Base-by-base conservation (phyloP, 2,888 invertebrate genomes). In the Cataglyphis altisquamis region DNA sequence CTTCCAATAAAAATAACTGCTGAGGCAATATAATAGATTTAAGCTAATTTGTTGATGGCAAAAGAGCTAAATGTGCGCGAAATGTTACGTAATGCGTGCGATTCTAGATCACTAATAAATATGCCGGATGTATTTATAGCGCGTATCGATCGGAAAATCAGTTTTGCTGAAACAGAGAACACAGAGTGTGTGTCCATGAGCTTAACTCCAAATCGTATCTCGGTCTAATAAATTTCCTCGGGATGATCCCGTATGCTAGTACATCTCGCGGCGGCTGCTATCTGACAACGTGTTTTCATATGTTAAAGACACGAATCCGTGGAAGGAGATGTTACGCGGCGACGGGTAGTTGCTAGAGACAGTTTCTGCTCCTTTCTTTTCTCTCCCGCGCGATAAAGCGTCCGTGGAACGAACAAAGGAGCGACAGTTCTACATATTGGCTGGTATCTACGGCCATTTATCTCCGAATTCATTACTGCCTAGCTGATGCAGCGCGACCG, bases 401-500 rank as follows among this genome's bases (percentile, higher is more conserved):
- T 36, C 83, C 55, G 77, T 67, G 70, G 66, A 68, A 82, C 88
- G 75, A 87, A 80, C 82, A 84, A 84, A 86, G 82, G 78, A 82
- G 82, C 86, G 88, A 87, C 84, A 78, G 90, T 87, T 88, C 86
- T 88, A 90, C 90, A 90, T 91, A 90, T 91, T 90, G 91, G 86
- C 89, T 86, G 87, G 86, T 91, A 92, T 92, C 91, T 90, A 77
- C 86, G 81, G 86, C 90, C 91, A 93, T 94, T 93, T 90, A 92
- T 92, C 91, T 91, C 86, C 89, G 90, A 91, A 93, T 92, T 93
- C 93, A 93, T 94, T 93, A 93, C 90, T 85, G 89, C 88, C 88
- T 84, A 84, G 89, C 87, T 82, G 91, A 92, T 92, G 90, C 90
- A 88, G 80, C 88, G 84, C 78, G 87, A 82, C 88, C 84, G 85